Percentiles rank a stretch among this genome's conserved stretches.
phyloP scores from a whole-genome alignment of 2,888 invertebrate genomes.

The Willowsia nigromaculata region DNA sequence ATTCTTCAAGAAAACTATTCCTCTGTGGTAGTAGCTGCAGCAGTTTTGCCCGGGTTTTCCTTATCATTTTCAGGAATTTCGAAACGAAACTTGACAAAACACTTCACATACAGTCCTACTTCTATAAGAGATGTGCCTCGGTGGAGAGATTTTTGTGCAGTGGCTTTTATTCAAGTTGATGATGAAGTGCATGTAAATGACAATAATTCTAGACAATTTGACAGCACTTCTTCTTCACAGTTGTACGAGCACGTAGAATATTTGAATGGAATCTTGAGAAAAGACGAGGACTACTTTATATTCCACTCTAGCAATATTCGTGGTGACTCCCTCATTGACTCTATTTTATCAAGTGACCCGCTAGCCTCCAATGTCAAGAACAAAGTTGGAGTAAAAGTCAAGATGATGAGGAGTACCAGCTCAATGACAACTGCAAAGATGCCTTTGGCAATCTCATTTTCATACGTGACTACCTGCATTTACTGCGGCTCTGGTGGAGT shows the following conservation, averaged over 20 bases:
- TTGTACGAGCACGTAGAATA: neutral
- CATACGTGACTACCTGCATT: conserved; percentile 14
- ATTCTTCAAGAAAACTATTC: too few relatives aligned
- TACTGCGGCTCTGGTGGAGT: neutral
- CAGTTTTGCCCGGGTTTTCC: too few relatives aligned
- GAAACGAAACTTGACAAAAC: too few relatives aligned
- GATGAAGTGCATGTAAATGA: neutral
- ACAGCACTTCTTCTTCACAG: neutral
- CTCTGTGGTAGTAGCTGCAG: too few relatives aligned
- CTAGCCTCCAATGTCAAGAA: conserved; percentile 16
- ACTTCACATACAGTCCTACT: neutral
- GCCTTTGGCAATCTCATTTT: neutral
- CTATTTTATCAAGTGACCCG: neutral
- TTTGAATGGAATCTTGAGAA: conserved; percentile 10
- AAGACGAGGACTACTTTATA: neutral
- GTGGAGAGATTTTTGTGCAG: neutral
- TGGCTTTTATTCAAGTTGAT: neutral
- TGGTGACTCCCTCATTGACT: neutral
- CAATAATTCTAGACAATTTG: too few relatives aligned
- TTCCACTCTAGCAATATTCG: neutral
- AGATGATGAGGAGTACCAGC: neutral
- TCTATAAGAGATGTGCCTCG: neutral
- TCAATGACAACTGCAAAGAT: too few relatives aligned
- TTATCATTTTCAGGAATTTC: too few relatives aligned
- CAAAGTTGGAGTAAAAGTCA: conserved; percentile 6